These are phyloP conservation scores for Aptenodytes forsteri DNA, from an alignment of 2,113 vertebrate genomes.

Conservation along the genomic window DNA sequence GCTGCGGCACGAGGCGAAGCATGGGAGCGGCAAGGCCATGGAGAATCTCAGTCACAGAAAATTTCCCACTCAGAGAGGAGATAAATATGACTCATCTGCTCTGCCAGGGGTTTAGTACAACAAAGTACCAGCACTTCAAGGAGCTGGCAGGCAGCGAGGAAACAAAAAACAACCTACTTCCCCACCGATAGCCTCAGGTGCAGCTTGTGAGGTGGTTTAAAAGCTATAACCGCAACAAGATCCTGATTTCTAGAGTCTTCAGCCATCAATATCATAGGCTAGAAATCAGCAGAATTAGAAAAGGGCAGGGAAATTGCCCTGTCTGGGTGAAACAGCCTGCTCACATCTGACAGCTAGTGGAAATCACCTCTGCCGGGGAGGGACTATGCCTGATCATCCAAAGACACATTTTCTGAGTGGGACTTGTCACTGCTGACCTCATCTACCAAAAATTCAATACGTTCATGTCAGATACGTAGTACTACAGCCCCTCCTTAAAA, in stretches of 20 bases:
- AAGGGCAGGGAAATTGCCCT: neutral
- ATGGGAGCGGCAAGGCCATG: neutral
- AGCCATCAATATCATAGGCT: neutral
- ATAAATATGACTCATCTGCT: neutral
- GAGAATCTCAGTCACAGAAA: neutral
- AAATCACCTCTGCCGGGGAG: neutral
- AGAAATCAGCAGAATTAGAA: neutral
- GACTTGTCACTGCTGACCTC: neutral
- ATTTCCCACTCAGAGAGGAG: neutral
- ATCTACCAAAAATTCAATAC: neutral
- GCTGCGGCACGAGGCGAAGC: neutral
- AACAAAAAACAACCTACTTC: neutral
- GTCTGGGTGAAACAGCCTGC: neutral
- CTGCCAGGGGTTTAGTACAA: neutral
- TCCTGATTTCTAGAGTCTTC: neutral
- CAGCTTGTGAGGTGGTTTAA: neutral
- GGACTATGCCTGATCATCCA: neutral
- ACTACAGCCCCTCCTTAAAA: neutral
- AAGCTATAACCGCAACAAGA: neutral
- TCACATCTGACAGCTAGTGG: neutral
- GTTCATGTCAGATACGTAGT: neutral
- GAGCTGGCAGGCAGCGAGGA: neutral
- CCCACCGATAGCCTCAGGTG: accelerated
- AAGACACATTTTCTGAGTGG: neutral
- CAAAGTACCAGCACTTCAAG: neutral